These are phyloP conservation scores for Macrobrachium rosenbergii DNA, from an alignment of 1,140 invertebrate species.

Conservation along the genomic window DNA sequence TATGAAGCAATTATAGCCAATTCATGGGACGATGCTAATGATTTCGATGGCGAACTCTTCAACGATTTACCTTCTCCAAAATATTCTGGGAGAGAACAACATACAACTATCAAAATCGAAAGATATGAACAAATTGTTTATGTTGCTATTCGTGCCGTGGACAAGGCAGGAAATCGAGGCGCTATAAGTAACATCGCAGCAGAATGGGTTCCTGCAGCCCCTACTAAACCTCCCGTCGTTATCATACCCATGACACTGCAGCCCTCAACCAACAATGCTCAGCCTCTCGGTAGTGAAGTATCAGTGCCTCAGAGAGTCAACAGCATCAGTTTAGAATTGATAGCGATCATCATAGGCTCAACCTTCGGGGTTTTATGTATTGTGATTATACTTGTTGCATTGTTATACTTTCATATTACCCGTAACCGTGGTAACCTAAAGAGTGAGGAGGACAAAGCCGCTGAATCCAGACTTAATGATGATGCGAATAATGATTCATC, in stretches of 20 bases:
- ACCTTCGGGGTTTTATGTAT: conserved; percentile 48
- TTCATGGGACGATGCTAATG: conserved; percentile 44
- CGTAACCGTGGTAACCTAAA: conserved; percentile 15
- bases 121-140: conserved; percentile 67
- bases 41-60: conserved; percentile 50
- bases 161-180: conserved; percentile 69
- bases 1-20: conserved; percentile 60
- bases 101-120: conserved; percentile 38
- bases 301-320: conserved; percentile 27
- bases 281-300: conserved; percentile 33
- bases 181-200: conserved; percentile 75
- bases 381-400: conserved; percentile 30
- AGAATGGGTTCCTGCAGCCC: conserved; percentile 70
- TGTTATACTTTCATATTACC: conserved; percentile 52
- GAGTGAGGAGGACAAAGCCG: conserved; percentile 43
- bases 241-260: conserved; percentile 44
- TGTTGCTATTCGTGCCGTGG: conserved; percentile 74
- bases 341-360: conserved; percentile 48
- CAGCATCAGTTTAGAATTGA: conserved; percentile 43
- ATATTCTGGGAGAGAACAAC: conserved; percentile 37
- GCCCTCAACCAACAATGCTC: conserved; percentile 44
- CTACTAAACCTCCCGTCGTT: conserved; percentile 60
- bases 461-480: background rate
- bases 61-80: conserved; percentile 50
- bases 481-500: conserved; percentile 51